phyloP scores from a whole-genome alignment of 1,140 invertebrate genomes.

The Plectus sambesii region DNA sequence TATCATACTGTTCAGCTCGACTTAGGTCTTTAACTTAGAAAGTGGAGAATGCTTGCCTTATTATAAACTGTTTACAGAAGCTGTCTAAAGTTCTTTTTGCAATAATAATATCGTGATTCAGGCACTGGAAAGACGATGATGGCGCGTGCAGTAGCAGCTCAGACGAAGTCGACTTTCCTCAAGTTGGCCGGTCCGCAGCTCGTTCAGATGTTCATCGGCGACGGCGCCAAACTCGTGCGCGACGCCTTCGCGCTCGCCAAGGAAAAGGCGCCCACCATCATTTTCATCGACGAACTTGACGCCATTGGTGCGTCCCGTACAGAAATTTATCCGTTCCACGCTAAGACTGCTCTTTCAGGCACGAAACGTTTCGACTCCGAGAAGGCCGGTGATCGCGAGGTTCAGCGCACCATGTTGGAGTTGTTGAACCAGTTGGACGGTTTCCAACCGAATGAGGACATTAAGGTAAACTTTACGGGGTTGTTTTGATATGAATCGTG shows the following conservation, averaged over 20 bases:
- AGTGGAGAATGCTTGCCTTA: background rate
- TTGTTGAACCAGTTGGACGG: slow-evolving; percentile 29
- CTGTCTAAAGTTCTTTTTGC: too few relatives aligned
- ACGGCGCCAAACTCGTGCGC: slow-evolving; percentile 88
- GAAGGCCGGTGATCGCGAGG: slow-evolving; percentile 16
- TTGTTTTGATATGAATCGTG: slow-evolving; percentile 1
- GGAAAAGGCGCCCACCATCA: slow-evolving; percentile 93
- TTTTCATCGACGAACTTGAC: slow-evolving; percentile 98
- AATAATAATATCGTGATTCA: slow-evolving; percentile 62
- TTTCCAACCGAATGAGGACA: slow-evolving; percentile 21
- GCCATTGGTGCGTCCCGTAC: slow-evolving; percentile 63
- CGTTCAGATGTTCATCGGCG: slow-evolving; percentile 94
- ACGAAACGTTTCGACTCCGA: slow-evolving; percentile 12
- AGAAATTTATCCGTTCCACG: slow-evolving; percentile 16
- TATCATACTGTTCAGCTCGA: slow-evolving; percentile 2
- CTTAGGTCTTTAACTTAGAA: slow-evolving; percentile 14
- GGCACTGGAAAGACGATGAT: slow-evolving; percentile 76
- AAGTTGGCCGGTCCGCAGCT: slow-evolving; percentile 84
- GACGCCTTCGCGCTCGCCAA: slow-evolving; percentile 96
- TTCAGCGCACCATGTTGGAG: slow-evolving; percentile 30
- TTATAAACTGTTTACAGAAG: slow-evolving; percentile 9
- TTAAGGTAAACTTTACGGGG: slow-evolving; percentile 38
- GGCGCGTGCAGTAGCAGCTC: slow-evolving; percentile 91
- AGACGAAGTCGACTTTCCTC: slow-evolving; percentile 93
- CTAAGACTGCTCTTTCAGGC: slow-evolving; percentile 6